Evolutionary conservation across 2,888 invertebrate species (phyloP).

Genomic region (Caenorhabditis macrosperma): DNA sequence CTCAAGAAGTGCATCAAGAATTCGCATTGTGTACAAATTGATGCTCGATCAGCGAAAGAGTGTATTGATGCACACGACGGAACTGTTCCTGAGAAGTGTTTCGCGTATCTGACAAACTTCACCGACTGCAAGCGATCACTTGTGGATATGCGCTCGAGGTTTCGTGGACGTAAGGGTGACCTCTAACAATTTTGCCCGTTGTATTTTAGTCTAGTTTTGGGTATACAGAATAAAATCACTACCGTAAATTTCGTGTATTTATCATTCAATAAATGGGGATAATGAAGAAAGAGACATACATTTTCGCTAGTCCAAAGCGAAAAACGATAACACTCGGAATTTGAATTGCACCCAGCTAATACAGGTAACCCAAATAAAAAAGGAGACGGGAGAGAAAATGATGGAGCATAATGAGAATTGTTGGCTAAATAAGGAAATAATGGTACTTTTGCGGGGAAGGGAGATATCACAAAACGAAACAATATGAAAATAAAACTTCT

Average conservation of each 20-base stretch:
- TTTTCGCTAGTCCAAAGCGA: conserved; percentile 5
- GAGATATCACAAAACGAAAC: background rate
- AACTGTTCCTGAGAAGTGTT: conserved; percentile 75
- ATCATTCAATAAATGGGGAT: background rate
- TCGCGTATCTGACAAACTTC: conserved; percentile 73
- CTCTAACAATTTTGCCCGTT: conserved; percentile 47
- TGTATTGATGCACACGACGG: conserved; percentile 76
- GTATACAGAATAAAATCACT: background rate
- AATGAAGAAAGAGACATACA: background rate
- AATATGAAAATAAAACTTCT: conserved; percentile 5
- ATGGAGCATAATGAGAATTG: background rate
- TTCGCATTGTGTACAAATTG: conserved; percentile 74
- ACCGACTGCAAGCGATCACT: conserved; percentile 76
- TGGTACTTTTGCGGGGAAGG: background rate
- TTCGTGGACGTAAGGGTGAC: conserved; percentile 77
- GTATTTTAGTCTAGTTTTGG: background rate
- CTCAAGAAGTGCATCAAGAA: conserved; percentile 77
- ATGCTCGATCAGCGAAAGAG: conserved; percentile 74
- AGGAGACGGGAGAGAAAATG: background rate
- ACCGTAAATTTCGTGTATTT: background rate
- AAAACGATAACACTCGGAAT: conserved; percentile 34
- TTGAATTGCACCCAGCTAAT: conserved; percentile 43
- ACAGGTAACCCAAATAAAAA: conserved; percentile 13
- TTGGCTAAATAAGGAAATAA: conserved; percentile 1
- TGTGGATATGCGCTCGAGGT: conserved; percentile 76